Evolutionary conservation across 2,888 invertebrate genomes (phyloP), one percentile per base, ranked within the genome.

Genomic region (Palloptera scutellata): DNA sequence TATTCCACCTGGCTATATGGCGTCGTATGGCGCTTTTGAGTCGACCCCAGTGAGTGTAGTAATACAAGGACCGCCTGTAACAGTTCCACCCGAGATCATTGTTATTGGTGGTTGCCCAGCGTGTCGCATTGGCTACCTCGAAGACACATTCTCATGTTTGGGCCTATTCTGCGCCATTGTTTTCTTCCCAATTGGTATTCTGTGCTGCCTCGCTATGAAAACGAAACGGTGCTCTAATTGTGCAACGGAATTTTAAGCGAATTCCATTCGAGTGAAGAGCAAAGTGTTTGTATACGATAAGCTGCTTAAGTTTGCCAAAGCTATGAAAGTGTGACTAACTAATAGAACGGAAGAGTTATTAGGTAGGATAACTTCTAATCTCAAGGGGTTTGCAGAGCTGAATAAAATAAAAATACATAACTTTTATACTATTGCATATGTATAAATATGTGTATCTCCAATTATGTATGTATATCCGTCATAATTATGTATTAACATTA

Each of bases 201-300:
- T 96, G 10, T 96, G 95, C 82, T 96, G 96, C 81, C 86, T 96
- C 61, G 89, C 93, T 43, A 87, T 95, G 83, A 91, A 92, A 78
- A 93, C 94, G 79, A 90, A 92, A 77, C 89, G 93, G 74, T 96
- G 96, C 84, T 90, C 92, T 1, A 94, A 95, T 85, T 96, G 96
- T 79, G 94, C 94, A 15, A 94, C 95, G 1, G 89, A 91, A 78
- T 95, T 94, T 72, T 83, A 77, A 70, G 40, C 43, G 1, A 3
- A 11, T 13, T 48, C 15, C 10, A 15, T 10, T 48, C 13, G 13
- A 5, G 10, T 13, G 5, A 11, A 48, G 48, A 15, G 8, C 10
- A 48, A 48, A 30, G 30, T 30, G 30, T 30, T 30, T 30, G 30
- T 30, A 30, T 4, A 4, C 30, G 30, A 30, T 30, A 30, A 30